Evolutionary conservation across 2,113 vertebrate genomes (phyloP), one percentile per base, ranked within the genome.

Genomic region (Melanerpes aurifrons): DNA sequence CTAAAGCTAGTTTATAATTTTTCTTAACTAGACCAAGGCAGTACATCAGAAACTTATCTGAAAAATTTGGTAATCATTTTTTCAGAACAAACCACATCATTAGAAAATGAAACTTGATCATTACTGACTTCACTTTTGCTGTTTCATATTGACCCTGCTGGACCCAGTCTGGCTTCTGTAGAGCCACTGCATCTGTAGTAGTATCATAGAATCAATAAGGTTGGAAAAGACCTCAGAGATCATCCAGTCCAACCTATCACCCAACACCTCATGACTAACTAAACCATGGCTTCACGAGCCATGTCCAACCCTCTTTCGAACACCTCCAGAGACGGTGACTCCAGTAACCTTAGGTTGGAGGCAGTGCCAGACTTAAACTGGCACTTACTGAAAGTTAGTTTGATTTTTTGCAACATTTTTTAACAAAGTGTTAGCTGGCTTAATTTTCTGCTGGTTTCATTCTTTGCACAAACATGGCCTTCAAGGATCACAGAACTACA

Each of bases 181-280:
- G 93, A 88, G 85, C 66, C 79, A 4, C 92, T 83, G 72, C 12
- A 4, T 86, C 72, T 84, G 82, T 79, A 64, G 40, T 40, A 40
- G 40, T 40, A 40, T 40, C 10, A 40, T 40, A 40, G 40, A 40
- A 11, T 40, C 40, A 40, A 12, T 40, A 40, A 40, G 40, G 40
- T 40, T 40, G 40, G 40, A 40, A 40, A 40, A 40, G 40, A 40
- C 40, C 40, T 40, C 40, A 40, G 40, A 40, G 40, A 40, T 40
- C 40, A 40, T 40, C 40, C 40, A 40, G 40, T 40, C 40, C 40
- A 40, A 40, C 40, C 40, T 40, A 12, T 40, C 40, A 40, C 40
- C 40, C 40, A 40, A 40, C 40, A 40, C 10, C 10, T 12, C 40
- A 40, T 40, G 40, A 40, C 40, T 40, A 40, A 12, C 40, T 40